Evolutionary conservation across 2,888 invertebrate species (phyloP).

Genomic region (Nycteola revayana): DNA sequence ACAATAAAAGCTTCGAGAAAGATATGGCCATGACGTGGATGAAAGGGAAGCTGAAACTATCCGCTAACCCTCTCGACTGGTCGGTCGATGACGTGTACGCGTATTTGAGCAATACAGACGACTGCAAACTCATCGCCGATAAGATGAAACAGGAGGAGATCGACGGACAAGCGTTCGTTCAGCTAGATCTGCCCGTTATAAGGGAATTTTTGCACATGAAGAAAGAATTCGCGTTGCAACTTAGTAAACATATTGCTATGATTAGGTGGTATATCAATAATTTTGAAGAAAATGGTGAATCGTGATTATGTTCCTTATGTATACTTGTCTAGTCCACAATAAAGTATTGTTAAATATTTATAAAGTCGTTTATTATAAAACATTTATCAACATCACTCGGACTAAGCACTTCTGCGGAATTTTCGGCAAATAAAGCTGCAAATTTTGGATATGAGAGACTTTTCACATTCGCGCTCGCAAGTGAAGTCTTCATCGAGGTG

Average conservation of each 20-base stretch:
- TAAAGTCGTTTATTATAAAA: constrained; percentile 13
- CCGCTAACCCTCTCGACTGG: constrained; percentile 86
- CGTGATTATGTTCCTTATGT: constrained; percentile 49
- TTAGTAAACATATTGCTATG: constrained; percentile 76
- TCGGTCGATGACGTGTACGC: constrained; percentile 85
- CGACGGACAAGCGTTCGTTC: constrained; percentile 87
- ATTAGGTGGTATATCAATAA: constrained; percentile 70
- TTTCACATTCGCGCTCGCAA: constrained; percentile 37
- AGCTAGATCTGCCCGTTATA: constrained; percentile 85
- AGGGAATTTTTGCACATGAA: constrained; percentile 86
- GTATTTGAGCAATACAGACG: constrained; percentile 85
- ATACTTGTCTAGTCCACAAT: constrained; percentile 67
- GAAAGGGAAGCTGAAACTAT: constrained; percentile 73
- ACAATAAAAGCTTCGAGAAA: constrained; percentile 71
- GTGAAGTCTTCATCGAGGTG: constrained; percentile 53
- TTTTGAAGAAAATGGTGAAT: constrained; percentile 60
- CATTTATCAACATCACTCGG: constrained; percentile 12
- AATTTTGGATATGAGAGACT: constrained; percentile 59
- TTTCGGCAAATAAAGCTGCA: constrained; percentile 63
- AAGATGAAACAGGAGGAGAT: constrained; percentile 87
- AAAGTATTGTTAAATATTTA: constrained; percentile 52
- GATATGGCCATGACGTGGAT: constrained; percentile 61
- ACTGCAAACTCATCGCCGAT: constrained; percentile 85
- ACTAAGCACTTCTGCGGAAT: constrained; percentile 47
- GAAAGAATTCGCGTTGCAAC: constrained; percentile 85